Evolutionary conservation across 1,140 invertebrate genomes (phyloP).

Genomic region (Littorina saxatilis): DNA sequence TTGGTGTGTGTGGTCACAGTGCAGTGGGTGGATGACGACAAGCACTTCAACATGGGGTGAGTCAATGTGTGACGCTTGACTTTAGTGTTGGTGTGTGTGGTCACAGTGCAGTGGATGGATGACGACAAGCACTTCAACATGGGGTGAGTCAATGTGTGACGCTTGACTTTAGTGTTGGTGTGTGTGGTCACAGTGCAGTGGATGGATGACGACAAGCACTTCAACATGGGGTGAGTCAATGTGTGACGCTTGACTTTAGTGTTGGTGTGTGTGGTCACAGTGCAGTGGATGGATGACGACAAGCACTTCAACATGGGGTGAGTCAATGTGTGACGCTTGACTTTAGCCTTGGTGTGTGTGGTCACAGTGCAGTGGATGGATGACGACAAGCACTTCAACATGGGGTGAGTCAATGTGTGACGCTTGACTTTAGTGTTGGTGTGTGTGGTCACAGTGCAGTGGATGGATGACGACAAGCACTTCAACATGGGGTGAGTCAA

Average conservation of each 20-base stretch:
- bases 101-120: constrained; percentile 87
- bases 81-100: constrained; percentile 75
- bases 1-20: constrained; percentile 82
- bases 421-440: too few species aligned
- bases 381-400: neutral
- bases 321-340: too few species aligned
- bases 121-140: constrained; percentile 88
- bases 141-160: constrained; percentile 79
- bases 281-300: too few species aligned
- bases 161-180: neutral
- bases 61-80: constrained; percentile 26
- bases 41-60: constrained; percentile 88
- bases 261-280: too few species aligned
- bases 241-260: too few species aligned
- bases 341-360: too few species aligned
- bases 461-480: neutral
- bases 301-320: neutral
- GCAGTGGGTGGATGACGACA: constrained; percentile 87
- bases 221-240: neutral
- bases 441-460: too few species aligned
- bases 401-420: too few species aligned
- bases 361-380: too few species aligned
- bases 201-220: neutral
- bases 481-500: neutral
- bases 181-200: neutral